Evolutionary conservation across 1,140 invertebrate species (phyloP), one percentile per base, ranked within the genome.

Genomic region (Camponotus floridanus): DNA sequence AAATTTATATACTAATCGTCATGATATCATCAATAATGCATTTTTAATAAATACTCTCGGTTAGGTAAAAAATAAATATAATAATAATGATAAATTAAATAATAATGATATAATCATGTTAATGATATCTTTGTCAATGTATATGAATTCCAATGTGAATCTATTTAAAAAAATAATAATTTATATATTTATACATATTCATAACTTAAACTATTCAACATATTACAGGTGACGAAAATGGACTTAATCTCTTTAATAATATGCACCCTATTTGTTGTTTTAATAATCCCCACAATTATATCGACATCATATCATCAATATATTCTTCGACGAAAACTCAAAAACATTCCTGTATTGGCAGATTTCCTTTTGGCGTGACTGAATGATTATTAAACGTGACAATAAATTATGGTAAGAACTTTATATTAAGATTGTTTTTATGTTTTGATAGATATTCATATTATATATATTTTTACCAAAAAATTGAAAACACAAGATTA

Each of bases 401-500:
- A n/a, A n/a, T n/a, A 1, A 64, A 62, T 0, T 76, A 92, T 89
- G 91, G 92, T 92, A 73, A 48, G 5, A 90, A 95, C 13, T 94
- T 95, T 39, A 96, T 96, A 95, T 48, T 61, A 74, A 33, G 1
- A 45, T 15, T 48, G 13, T 13, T 2, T 21, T 21, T 6, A 18
- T 57, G 3, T 18, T 15, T 2, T 11, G 36, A 48, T 3, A 48
- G 13, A 48, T n/a, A n/a, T n/a, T 8, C 2, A 21, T 57, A n/a
- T 73, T 11, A 13, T 21, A 57, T 13, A 71, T n/a, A n/a, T n/a
- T 73, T 51, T 26, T 3, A 3, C 9, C 21, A 5, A 7, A 21
- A n/a, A 1, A 8, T 15, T 57, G n/a, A 36, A 73, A 36, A 74
- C n/a, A n/a, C n/a, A n/a, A n/a, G n/a, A 74, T 4, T 61, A 3